phyloP scores from a whole-genome alignment of 2,888 invertebrate species.

The Heliconius ethilla region DNA sequence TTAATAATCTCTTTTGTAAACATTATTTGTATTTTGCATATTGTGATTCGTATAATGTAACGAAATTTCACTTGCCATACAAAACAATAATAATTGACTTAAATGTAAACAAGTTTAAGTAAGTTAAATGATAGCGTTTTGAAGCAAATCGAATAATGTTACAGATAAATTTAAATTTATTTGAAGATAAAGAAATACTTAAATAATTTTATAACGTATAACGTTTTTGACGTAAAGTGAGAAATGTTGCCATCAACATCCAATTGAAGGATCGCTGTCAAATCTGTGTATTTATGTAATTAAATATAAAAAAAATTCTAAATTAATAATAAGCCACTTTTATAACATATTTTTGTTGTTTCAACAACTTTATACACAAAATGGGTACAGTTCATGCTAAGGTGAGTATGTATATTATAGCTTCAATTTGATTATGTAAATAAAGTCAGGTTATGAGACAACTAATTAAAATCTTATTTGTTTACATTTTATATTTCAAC shows the following conservation, averaged over 20 bases:
- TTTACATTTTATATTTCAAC: neutral
- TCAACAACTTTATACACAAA: conserved; percentile 34
- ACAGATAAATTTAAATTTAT: no score
- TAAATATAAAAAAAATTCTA: conserved; percentile 50
- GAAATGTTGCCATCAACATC: conserved; percentile 18
- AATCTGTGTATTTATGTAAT: conserved; percentile 55
- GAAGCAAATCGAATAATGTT: no score
- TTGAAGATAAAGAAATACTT: neutral
- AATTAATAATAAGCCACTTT: conserved; percentile 41
- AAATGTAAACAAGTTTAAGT: no score
- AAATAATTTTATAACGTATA: neutral
- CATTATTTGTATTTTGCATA: conserved; percentile 1
- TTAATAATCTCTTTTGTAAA: neutral
- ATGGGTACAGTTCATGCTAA: conserved; percentile 54
- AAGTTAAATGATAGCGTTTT: neutral
- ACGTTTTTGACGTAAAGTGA: neutral
- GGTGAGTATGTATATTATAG: conserved; percentile 39
- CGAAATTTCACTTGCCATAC: neutral
- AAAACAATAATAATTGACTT: neutral
- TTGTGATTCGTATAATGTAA: conserved; percentile 9
- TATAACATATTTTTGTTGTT: conserved; percentile 21
- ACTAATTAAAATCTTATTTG: neutral
- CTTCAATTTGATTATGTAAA: neutral
- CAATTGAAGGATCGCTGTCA: conserved; percentile 42
- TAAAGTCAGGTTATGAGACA: conserved; percentile 7